Percentiles rank a stretch among this genome's conserved stretches.
Evolutionary conservation across 2,888 invertebrate species (phyloP).

Genomic region (Monopis laevigella): DNA sequence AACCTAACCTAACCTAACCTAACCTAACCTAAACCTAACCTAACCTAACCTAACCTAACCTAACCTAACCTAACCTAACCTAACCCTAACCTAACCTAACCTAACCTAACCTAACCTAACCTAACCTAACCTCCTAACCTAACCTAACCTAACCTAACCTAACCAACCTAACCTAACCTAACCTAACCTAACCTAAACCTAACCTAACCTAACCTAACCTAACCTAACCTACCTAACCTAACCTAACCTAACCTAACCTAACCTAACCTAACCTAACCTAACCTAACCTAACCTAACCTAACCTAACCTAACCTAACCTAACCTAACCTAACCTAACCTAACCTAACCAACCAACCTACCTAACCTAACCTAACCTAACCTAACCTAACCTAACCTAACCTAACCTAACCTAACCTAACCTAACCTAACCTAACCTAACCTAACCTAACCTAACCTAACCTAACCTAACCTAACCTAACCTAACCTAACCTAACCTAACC

Average conservation of each 20-base stretch:
- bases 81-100: slow-evolving; percentile 14
- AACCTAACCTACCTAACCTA: slow-evolving; percentile 13
- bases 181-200: slow-evolving; percentile 15
- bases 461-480: slow-evolving; percentile 16
- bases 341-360: slow-evolving; percentile 13
- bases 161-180: slow-evolving; percentile 13
- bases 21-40: slow-evolving; percentile 12
- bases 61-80: slow-evolving; percentile 5
- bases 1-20: slow-evolving; percentile 12
- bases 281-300: no score
- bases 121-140: slow-evolving; percentile 6
- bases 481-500: slow-evolving; percentile 16
- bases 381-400: slow-evolving; percentile 13
- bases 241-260: slow-evolving; percentile 17
- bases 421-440: slow-evolving; percentile 13
- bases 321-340: no score
- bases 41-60: slow-evolving; percentile 12
- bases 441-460: slow-evolving; percentile 12
- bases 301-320: no score
- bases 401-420: slow-evolving; percentile 13
- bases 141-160: slow-evolving; percentile 12
- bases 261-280: slow-evolving; percentile 18
- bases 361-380: slow-evolving; percentile 18
- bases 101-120: slow-evolving; percentile 1
- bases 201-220: no score